A percentile compares a stretch with the other conserved stretches of the same genome.
phyloP scores from a whole-genome alignment of 2,888 invertebrate species.

The Myathropa florea region DNA sequence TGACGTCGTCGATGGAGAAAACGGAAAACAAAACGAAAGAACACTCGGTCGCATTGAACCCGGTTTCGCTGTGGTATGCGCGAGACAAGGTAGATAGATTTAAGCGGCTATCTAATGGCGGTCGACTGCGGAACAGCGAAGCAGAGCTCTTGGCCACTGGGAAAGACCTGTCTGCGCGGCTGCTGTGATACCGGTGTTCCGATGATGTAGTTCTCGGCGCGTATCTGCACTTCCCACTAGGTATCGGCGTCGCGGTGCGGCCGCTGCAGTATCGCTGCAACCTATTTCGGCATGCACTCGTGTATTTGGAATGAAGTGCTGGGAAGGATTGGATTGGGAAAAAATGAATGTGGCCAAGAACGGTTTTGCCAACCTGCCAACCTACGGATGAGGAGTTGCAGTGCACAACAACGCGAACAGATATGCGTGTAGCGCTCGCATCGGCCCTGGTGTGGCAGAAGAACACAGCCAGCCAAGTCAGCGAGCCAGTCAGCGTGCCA shows the following conservation, averaged over 20 bases:
- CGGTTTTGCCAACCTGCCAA: conserved; percentile 38
- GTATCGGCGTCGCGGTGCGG: conserved; percentile 8
- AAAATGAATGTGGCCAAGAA: conserved; percentile 40
- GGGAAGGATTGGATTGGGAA: conserved; percentile 38
- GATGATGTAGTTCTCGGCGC: conserved; percentile 58
- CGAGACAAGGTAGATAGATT: conserved; percentile 36
- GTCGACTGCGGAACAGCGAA: conserved; percentile 36
- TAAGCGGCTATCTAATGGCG: conserved; percentile 62
- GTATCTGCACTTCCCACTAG: conserved; percentile 61
- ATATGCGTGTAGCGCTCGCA: conserved; percentile 16
- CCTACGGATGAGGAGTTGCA: conserved; percentile 27
- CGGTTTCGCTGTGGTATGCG: conserved; percentile 60
- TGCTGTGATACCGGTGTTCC: conserved; percentile 41
- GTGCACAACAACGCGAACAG: background rate
- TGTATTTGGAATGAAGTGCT: conserved; percentile 30
- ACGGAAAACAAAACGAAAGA: conserved; percentile 15
- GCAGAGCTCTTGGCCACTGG: conserved; percentile 55
- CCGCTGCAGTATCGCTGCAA: conserved; percentile 44
- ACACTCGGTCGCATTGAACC: conserved; percentile 29
- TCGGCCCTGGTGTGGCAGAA: background rate
- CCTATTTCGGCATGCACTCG: conserved; percentile 46
- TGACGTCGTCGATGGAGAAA: conserved; percentile 12
- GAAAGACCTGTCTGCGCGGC: conserved; percentile 60
- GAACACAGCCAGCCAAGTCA: too few species aligned
- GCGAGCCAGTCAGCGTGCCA: conserved; percentile 2